Evolutionary conservation across 2,888 invertebrate species (phyloP).

Genomic region (Philhelius pedissequus): DNA sequence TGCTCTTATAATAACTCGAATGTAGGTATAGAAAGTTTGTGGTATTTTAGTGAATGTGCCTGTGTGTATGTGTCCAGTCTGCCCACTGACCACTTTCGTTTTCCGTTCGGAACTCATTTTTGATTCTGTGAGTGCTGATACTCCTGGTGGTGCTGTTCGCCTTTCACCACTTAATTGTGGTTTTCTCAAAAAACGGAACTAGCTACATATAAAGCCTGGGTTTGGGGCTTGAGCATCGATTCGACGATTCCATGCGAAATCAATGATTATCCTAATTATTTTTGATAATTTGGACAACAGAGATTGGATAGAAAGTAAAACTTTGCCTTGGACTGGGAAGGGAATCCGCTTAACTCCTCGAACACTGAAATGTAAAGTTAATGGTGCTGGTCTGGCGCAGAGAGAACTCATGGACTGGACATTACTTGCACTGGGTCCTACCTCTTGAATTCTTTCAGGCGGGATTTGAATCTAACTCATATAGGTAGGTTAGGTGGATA

Average conservation of each 20-base stretch:
- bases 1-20: not conserved
- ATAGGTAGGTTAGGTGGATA: not conserved
- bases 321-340: not conserved
- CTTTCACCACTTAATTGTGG: conserved; percentile 67
- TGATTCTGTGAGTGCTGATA: not conserved
- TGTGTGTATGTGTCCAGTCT: not conserved
- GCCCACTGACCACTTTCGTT: conserved; percentile 51
- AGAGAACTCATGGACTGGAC: not conserved
- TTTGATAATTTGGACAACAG: conserved; percentile 48
- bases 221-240: too few relatives aligned
- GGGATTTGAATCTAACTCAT: conserved; percentile 5
- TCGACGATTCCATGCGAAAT: conserved; percentile 60
- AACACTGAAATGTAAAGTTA: not conserved
- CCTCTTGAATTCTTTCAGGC: conserved; percentile 2
- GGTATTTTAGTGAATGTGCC: not conserved
- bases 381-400: not conserved
- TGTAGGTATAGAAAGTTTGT: not conserved
- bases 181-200: conserved; percentile 56
- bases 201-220: too few relatives aligned
- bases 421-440: not conserved
- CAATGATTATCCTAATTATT: conserved; percentile 68
- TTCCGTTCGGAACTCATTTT: conserved; percentile 37
- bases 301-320: conserved; percentile 39
- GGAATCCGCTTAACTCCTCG: conserved; percentile 9
- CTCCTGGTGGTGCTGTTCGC: conserved; percentile 23